phyloP scores from a whole-genome alignment of 2,888 invertebrate species.

The Heliconius ethilla region DNA sequence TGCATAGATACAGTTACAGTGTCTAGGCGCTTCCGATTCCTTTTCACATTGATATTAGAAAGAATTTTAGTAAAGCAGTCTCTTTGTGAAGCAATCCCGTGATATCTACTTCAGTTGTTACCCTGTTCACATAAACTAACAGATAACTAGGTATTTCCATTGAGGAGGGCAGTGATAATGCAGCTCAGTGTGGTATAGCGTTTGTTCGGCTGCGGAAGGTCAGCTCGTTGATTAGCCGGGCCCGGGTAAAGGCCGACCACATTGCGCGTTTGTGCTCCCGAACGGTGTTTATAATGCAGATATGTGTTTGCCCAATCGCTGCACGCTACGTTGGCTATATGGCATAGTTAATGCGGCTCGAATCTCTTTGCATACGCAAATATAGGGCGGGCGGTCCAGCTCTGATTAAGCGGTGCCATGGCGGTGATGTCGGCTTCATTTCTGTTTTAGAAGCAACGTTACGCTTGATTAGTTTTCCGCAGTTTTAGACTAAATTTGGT shows the following conservation, averaged over 20 bases:
- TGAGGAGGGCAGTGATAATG: slow-evolving; percentile 41
- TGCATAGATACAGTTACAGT: slow-evolving; percentile 60
- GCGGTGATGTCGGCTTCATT: slow-evolving; percentile 70
- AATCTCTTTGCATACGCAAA: slow-evolving; percentile 83
- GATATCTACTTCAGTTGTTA: slow-evolving; percentile 23
- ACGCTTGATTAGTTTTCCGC: slow-evolving; percentile 69
- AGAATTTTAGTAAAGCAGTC: slow-evolving; percentile 5
- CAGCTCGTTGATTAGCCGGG: slow-evolving; percentile 80
- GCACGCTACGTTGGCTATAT: slow-evolving; percentile 82
- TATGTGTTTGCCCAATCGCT: slow-evolving; percentile 82
- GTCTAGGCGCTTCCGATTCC: slow-evolving; percentile 58
- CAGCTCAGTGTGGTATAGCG: slow-evolving; percentile 59
- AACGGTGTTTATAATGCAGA: slow-evolving; percentile 83
- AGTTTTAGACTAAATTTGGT: slow-evolving; percentile 45
- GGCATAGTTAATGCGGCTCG: slow-evolving; percentile 81
- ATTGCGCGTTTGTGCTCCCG: slow-evolving; percentile 80
- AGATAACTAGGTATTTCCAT: slow-evolving; percentile 48
- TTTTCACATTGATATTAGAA: slow-evolving; percentile 54
- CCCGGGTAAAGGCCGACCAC: slow-evolving; percentile 80
- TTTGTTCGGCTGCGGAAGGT: slow-evolving; percentile 77
- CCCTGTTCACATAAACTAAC: slow-evolving; percentile 40
- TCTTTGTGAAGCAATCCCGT: slow-evolving; percentile 10
- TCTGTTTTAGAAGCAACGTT: slow-evolving; percentile 65
- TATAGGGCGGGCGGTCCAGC: slow-evolving; percentile 78
- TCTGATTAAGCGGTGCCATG: slow-evolving; percentile 80